Conservation (phyloP, 1,140 invertebrate species). For the Trachelipus rathkii region DNA sequence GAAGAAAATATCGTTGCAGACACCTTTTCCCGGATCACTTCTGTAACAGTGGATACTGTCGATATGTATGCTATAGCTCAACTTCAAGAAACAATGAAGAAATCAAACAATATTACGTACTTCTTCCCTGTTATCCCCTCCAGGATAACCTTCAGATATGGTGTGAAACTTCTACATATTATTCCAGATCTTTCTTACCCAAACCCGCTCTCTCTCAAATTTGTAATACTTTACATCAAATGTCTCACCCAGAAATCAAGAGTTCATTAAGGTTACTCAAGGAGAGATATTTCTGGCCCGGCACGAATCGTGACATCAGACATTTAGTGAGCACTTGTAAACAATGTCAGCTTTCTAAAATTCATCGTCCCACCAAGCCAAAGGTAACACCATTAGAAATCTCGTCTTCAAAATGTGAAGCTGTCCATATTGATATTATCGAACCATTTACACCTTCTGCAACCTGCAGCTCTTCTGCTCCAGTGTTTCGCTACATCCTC, state of each 20-base stretch:
- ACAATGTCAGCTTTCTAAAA: neutral
- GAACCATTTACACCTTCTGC: neutral
- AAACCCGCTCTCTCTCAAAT: too few species aligned
- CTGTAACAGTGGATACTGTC: too few species aligned
- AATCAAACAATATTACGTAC: too few species aligned
- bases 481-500: neutral
- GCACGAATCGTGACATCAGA: neutral
- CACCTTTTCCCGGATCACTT: too few species aligned
- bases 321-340: neutral
- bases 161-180: neutral
- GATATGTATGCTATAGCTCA: too few species aligned
- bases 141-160: neutral
- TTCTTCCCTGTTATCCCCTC: too few species aligned
- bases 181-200: neutral
- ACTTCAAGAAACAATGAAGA: too few species aligned
- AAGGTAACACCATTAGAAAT: neutral
- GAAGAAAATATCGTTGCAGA: too few species aligned
- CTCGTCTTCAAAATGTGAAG: neutral
- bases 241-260: neutral
- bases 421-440: neutral
- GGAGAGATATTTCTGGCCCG: conserved; percentile 6
- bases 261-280: neutral
- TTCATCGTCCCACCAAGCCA: neutral
- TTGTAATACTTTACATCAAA: neutral
- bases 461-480: neutral